Conservation (phyloP, 2,888 invertebrate genomes). For the Euplexia lucipara region DNA sequence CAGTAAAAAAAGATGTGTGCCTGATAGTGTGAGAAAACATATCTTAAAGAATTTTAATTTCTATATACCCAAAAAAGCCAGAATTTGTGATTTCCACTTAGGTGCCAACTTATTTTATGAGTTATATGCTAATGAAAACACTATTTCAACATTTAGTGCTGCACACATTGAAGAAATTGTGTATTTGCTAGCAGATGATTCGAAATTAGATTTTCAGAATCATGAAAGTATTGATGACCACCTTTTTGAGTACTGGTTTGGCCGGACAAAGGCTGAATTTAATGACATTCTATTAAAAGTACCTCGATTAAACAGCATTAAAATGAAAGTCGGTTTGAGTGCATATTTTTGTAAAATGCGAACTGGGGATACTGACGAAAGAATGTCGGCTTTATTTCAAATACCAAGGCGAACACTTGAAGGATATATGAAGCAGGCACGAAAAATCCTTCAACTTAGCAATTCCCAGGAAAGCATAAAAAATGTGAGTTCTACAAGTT, state of each 20-base stretch:
- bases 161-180: neutral
- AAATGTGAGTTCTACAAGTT: too few species aligned
- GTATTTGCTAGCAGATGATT: neutral
- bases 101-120: too few species aligned
- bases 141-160: too few species aligned
- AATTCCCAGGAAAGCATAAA: too few species aligned
- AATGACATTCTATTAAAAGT: neutral
- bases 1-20: too few species aligned
- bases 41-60: slow-evolving; percentile 7
- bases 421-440: neutral
- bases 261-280: slow-evolving; percentile 4
- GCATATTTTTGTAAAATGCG: slow-evolving; percentile 9
- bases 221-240: neutral
- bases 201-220: neutral
- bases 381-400: slow-evolving; percentile 7
- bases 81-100: too few species aligned
- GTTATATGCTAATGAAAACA: too few species aligned
- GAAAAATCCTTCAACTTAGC: too few species aligned
- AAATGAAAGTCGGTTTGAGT: slow-evolving; percentile 5
- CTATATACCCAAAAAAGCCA: slow-evolving; percentile 17
- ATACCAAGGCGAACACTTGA: neutral
- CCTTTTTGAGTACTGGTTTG: neutral
- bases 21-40: slow-evolving; percentile 4
- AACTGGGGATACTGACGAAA: slow-evolving; percentile 1
- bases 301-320: slow-evolving; percentile 1